phyloP scores from a whole-genome alignment of 2,797 vertebrate genomes.

The Coendou prehensilis region DNA sequence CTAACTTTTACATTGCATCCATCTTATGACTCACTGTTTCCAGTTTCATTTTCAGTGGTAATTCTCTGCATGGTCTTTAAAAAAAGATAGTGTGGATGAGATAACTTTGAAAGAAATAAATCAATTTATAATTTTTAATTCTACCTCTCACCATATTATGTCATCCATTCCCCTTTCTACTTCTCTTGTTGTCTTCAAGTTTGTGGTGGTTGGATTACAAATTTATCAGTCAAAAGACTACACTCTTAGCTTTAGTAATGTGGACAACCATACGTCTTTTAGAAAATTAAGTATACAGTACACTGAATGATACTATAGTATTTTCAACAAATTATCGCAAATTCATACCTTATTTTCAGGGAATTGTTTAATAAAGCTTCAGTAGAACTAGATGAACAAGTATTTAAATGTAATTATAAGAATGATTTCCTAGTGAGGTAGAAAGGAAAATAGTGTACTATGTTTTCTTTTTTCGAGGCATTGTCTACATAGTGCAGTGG shows the following conservation, averaged over 20 bases:
- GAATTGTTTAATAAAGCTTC: conserved; percentile 19
- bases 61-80: background rate
- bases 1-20: background rate
- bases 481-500: background rate
- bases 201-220: conserved; percentile 45
- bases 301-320: background rate
- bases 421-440: conserved; percentile 32
- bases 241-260: background rate
- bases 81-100: background rate
- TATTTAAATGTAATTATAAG: conserved; percentile 59
- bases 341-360: conserved; percentile 22
- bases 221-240: background rate
- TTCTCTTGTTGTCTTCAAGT: conserved; percentile 15
- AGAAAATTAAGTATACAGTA: conserved; percentile 31
- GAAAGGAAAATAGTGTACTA: conserved; percentile 26
- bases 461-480: conserved; percentile 39
- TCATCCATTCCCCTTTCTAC: background rate
- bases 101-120: conserved; percentile 21
- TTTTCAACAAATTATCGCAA: conserved; percentile 51
- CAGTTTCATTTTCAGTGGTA: background rate
- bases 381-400: conserved; percentile 19
- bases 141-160: conserved; percentile 21
- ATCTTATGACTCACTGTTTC: background rate
- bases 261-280: conserved; percentile 12
- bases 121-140: conserved; percentile 35